Evolutionary conservation across 2,113 vertebrate species (phyloP), one percentile per base, ranked within the genome.

Genomic region (Lepus europaeus): DNA sequence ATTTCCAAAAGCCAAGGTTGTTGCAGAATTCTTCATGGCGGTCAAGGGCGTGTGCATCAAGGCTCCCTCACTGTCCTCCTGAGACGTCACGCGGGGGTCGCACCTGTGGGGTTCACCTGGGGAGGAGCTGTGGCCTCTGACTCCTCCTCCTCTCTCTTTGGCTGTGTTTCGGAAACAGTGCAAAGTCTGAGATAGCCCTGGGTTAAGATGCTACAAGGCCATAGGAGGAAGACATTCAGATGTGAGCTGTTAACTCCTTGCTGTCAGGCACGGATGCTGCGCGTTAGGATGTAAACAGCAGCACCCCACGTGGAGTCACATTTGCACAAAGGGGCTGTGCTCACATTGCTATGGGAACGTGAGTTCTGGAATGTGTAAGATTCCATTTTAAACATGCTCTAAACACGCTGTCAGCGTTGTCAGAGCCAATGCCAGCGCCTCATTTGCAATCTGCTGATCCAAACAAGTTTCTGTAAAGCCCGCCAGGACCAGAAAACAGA

Each of bases 281-380:
- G 51, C 90, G 96, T 27, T 94, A 27, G 59, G 49, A 25, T 1
- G 17, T 17, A 33, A 84, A 63, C 56, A 51, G 11, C 14, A 92
- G 82, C 94, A 94, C 72, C 68, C 96, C 92, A 79, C 90, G 77
- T 89, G 96, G 91, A 61, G 72, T 69, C 94, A 73, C 97, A 39
- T 95, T 89, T 85, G 87, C 95, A 90, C 88, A 73, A 56, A 68
- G 76, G 73, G 88, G 91, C 64, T 90, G 87, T 80, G 95, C 68
- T 95, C 90, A 95, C 89, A 97, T 96, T 94, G 97, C 97, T 96
- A 93, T 96, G 97, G 97, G 98, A 97, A 98, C 96, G 89, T 93
- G 91, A 94, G 97, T 95, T 96, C 90, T 64, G 85, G 85, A 97
- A 88, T 9, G 76, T 63, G 85, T 88, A 93, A 94, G 72, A 90